Conservation (phyloP, 1,140 invertebrate species). For the Danaus plexippus region DNA sequence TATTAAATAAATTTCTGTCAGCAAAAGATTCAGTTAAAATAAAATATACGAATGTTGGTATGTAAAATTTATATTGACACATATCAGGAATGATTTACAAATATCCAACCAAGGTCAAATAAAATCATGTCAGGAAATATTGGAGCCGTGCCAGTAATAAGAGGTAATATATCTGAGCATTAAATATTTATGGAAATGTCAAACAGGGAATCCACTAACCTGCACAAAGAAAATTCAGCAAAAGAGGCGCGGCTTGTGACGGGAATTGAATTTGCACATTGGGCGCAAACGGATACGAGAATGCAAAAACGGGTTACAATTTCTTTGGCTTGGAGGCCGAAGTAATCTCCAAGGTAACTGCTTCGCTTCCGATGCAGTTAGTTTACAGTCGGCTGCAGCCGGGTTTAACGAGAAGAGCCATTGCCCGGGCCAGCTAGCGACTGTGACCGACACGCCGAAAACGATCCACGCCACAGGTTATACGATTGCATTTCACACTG, state of each 20-base stretch:
- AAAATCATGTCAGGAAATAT: too few species aligned
- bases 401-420: constrained; percentile 43
- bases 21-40: too few species aligned
- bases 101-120: too few species aligned
- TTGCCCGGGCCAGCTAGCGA: constrained; percentile 35
- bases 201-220: constrained; percentile 40
- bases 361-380: constrained; percentile 48
- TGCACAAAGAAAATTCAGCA: constrained; percentile 30
- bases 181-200: constrained; percentile 13
- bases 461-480: constrained; percentile 26
- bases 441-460: constrained; percentile 22
- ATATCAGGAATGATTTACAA: too few species aligned
- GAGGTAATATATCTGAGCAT: too few species aligned
- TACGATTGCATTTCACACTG: constrained; percentile 32
- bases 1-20: too few species aligned
- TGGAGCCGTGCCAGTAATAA: too few species aligned
- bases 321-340: constrained; percentile 19
- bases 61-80: too few species aligned
- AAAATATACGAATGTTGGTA: too few species aligned
- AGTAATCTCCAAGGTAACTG: constrained; percentile 39
- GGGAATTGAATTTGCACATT: constrained; percentile 46
- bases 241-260: constrained; percentile 31
- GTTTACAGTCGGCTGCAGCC: constrained; percentile 41
- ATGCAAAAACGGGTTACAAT: constrained; percentile 35
- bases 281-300: constrained; percentile 28